Base-by-base conservation (phyloP, 2,888 invertebrate species). In the Linnaemya vulpina region DNA sequence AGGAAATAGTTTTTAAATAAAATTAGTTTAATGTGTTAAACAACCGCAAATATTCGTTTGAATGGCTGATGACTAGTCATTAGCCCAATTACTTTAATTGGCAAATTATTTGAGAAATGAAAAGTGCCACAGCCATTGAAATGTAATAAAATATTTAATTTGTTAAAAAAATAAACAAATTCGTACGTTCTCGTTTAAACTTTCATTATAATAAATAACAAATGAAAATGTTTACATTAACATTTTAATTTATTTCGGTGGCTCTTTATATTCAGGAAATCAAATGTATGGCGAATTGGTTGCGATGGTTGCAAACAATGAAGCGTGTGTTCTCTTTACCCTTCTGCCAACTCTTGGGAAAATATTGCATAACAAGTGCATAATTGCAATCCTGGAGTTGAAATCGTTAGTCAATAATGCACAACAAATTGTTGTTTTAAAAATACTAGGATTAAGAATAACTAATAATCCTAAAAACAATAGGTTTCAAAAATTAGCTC, bases 11-110 rank as follows among this genome's bases (percentile, higher is more conserved):
- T 38, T 62, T 60, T 15, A 60, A 40, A 70, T 60, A 15, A 53
- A 78, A 71, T 70, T 63, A 20, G 20, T 30, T 78, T 43, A 62
- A 53, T 63, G 17, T 43, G 40, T 43, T 20, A 70, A 62, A 43
- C 62, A 15, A 70, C 51, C 43, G 43, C 40, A 70, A 51, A 70
- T 22, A 67, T 76, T 55, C 35, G 17, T 67, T 58, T 20, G 35
- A 20, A n/a, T 58, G 53, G 17, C 20, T 35, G 43, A 1, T n/a
- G 30, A 43, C 51, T 40, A 20, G 13, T 9, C 10, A 53, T 53
- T 20, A 25, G 11, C 11, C 22, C 17, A 67, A 65, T 76, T 67
- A 46, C 22, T 76, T 58, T 76, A 67, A 67, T 67, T 67, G 46
- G 35, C 10, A 58, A 58, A 77, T 58, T 67, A 68, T 46, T 55